Evolutionary conservation across 2,113 vertebrate species (phyloP).

Genomic region (Crotalus helleri): DNA sequence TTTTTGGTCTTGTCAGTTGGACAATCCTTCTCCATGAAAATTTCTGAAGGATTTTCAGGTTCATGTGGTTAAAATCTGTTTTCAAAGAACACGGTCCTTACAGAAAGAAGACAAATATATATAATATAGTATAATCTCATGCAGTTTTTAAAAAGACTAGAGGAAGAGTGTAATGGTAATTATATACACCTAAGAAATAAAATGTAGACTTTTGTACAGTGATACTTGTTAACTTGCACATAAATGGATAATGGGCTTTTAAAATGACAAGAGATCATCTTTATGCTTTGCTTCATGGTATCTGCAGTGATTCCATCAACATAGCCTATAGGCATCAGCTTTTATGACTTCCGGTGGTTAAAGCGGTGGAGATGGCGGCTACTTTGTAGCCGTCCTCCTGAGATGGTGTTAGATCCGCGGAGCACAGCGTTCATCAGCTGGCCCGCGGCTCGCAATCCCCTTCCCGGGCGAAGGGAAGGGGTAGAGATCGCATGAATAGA

Average conservation of each 20-base stretch:
- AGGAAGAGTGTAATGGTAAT: conserved; percentile 38
- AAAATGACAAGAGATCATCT: conserved; percentile 32
- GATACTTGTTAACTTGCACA: conserved; percentile 9
- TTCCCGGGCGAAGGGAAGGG: too few species aligned
- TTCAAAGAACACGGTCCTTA: background rate
- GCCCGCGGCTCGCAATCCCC: too few species aligned
- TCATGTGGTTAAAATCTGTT: background rate
- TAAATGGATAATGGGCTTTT: conserved; percentile 4
- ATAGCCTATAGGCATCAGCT: background rate
- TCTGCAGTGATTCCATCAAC: background rate
- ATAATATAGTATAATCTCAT: background rate
- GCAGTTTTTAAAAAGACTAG: background rate
- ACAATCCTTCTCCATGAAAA: background rate
- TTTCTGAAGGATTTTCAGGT: background rate
- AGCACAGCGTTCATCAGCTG: too few species aligned
- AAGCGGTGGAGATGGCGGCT: too few species aligned
- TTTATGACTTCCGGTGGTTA: too few species aligned
- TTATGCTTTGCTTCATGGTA: background rate
- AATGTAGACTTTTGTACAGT: conserved; percentile 14
- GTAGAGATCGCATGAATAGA: too few species aligned
- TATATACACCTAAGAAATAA: conserved; percentile 16
- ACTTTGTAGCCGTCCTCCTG: too few species aligned
- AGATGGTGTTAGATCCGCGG: too few species aligned
- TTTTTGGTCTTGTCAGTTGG: background rate
- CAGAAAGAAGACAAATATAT: conserved; percentile 13